Percentiles rank a stretch among this genome's conserved stretches.
phyloP scores from a whole-genome alignment of 2,888 invertebrate species.

The Synergus gifuensis region DNA sequence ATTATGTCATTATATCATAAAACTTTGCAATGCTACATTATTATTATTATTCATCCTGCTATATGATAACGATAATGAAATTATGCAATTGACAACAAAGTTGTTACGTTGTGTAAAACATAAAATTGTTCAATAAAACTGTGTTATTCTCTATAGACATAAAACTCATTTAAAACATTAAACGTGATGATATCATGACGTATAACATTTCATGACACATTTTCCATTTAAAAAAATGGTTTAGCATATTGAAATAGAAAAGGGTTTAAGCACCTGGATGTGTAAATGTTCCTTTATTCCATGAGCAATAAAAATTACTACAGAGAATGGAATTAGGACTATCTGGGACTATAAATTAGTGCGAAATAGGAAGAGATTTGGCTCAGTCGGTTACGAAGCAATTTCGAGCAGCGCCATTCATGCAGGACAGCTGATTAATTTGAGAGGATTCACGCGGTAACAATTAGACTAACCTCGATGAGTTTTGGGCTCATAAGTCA shows the following conservation, averaged over 20 bases:
- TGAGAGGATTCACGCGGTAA: conserved; percentile 61
- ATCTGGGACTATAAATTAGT: conserved; percentile 21
- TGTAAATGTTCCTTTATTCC: not conserved
- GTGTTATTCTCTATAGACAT: too few species aligned
- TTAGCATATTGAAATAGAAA: not conserved
- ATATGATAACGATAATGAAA: too few species aligned
- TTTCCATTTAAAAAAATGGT: not conserved
- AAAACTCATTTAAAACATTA: too few species aligned
- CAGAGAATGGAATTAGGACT: not conserved
- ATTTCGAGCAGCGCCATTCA: conserved; percentile 49
- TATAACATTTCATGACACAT: too few species aligned
- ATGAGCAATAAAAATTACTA: not conserved
- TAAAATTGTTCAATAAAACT: too few species aligned
- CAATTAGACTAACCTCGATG: conserved; percentile 67
- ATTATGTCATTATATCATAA: too few species aligned
- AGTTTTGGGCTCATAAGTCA: conserved; percentile 59
- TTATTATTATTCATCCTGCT: too few species aligned
- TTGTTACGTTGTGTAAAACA: too few species aligned
- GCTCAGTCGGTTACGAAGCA: conserved; percentile 43
- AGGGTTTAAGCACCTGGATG: not conserved
- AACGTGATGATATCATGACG: too few species aligned
- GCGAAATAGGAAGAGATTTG: conserved; percentile 17
- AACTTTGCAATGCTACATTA: too few species aligned
- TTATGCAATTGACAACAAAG: too few species aligned
- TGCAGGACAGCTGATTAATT: conserved; percentile 63